Evolutionary conservation across 1,140 invertebrate species (phyloP).

Genomic region (Chymomyza costata): DNA sequence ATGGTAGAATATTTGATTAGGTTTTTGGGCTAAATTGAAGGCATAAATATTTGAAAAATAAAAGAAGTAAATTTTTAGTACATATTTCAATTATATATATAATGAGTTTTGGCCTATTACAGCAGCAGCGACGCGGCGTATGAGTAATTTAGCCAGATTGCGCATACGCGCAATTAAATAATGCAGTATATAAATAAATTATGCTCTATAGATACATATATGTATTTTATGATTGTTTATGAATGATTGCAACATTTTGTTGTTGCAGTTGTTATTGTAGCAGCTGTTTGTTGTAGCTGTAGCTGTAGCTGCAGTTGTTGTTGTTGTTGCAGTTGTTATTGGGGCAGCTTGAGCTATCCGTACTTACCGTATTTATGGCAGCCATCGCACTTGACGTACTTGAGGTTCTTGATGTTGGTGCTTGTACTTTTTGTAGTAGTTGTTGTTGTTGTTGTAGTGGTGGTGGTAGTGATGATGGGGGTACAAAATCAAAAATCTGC

Average conservation of each 20-base stretch:
- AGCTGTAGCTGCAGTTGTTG: conserved; percentile 16
- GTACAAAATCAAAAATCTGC: conserved; percentile 73
- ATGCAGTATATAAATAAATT: conserved; percentile 35
- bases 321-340: conserved; percentile 20
- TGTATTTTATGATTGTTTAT: conserved; percentile 34
- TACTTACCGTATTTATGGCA: conserved; percentile 74
- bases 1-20: too few species aligned
- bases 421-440: conserved; percentile 40
- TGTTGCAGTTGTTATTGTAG: conserved; percentile 9
- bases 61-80: too few species aligned
- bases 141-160: conserved; percentile 25
- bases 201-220: conserved; percentile 14
- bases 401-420: conserved; percentile 51
- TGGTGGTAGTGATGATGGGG: conserved; percentile 71
- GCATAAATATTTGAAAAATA: too few species aligned
- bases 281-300: background rate
- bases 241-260: conserved; percentile 42
- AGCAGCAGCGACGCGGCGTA: conserved; percentile 18
- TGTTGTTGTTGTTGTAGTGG: conserved; percentile 60
- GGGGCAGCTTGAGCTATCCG: conserved; percentile 33
- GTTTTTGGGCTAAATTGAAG: too few species aligned
- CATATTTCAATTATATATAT: too few species aligned
- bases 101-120: too few species aligned
- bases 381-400: conserved; percentile 71
- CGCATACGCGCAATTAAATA: conserved; percentile 27